phyloP scores from a whole-genome alignment of 2,113 vertebrate species.

The Cercocebus atys region DNA sequence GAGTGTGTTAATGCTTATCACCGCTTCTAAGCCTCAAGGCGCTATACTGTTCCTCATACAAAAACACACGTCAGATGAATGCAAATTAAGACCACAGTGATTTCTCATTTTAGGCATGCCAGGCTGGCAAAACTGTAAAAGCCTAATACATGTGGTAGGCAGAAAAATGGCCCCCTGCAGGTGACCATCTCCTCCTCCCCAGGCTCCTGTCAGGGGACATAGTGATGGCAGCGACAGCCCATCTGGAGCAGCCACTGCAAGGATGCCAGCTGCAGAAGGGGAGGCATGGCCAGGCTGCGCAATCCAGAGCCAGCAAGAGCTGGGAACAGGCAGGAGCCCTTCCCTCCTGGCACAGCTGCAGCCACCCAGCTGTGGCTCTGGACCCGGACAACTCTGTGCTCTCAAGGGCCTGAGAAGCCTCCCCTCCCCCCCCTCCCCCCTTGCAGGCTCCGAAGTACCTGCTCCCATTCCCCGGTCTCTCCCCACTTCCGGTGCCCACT shows the following conservation, averaged over 20 bases:
- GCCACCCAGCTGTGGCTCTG: too few relatives aligned
- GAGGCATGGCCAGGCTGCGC: too few relatives aligned
- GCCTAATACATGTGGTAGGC: background rate
- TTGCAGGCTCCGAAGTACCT: rapidly evolving
- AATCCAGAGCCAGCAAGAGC: too few relatives aligned
- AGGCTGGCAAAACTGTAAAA: background rate
- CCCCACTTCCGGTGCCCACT: too few relatives aligned
- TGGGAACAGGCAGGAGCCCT: rapidly evolving
- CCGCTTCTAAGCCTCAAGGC: background rate
- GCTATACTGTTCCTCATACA: background rate
- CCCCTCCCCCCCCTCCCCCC: rapidly evolving
- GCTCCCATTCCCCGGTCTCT: too few relatives aligned
- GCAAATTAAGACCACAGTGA: background rate
- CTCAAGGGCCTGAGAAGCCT: too few relatives aligned
- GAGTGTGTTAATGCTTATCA: rapidly evolving
- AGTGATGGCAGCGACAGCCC: too few relatives aligned
- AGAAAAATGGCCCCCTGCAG: background rate
- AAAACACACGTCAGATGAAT: background rate
- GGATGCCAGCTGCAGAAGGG: too few relatives aligned
- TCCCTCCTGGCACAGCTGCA: too few relatives aligned
- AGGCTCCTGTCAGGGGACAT: background rate
- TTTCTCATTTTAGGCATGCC: background rate
- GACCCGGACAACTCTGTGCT: too few relatives aligned
- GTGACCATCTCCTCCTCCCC: rapidly evolving
- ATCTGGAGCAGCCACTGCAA: too few relatives aligned